phyloP scores from a whole-genome alignment of 2,113 vertebrate species.

The Mesitornis unicolor region DNA sequence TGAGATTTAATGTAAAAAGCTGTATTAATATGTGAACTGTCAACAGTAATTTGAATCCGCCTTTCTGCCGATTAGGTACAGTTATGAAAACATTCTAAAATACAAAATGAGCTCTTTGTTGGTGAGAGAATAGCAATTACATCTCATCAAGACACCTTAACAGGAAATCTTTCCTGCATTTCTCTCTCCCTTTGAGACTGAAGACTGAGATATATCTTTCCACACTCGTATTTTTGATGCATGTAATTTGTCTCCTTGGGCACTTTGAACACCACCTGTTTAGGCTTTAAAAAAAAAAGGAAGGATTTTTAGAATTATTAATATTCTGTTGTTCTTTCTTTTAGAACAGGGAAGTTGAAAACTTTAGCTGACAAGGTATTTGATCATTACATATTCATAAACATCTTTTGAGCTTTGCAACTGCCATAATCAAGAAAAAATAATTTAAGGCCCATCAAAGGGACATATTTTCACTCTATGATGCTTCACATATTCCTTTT shows the following conservation, averaged over 20 bases:
- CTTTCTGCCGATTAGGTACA: background rate
- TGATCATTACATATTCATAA: background rate
- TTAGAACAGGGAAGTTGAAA: background rate
- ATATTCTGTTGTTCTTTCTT: background rate
- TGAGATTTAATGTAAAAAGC: background rate
- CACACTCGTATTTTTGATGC: background rate
- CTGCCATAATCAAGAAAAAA: background rate
- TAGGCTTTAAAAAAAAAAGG: background rate
- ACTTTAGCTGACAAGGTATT: background rate
- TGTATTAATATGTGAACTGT: background rate
- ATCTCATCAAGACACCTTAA: slow-evolving; percentile 6
- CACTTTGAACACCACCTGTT: background rate
- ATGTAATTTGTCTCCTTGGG: background rate
- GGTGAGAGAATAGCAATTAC: slow-evolving; percentile 15
- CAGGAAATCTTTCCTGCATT: background rate
- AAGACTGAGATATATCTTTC: background rate
- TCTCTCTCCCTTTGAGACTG: background rate
- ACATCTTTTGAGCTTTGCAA: background rate
- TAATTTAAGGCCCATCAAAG: background rate
- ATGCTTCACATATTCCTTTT: background rate
- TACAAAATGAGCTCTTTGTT: background rate
- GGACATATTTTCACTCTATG: background rate
- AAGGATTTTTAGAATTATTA: background rate
- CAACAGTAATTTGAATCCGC: background rate
- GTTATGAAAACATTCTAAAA: background rate